A percentile compares a stretch with the other conserved stretches of the same genome.
These are phyloP conservation scores for Myoxocephalus aenaeus DNA, from an alignment of 2,797 vertebrate genomes.

Conservation along the genomic window DNA sequence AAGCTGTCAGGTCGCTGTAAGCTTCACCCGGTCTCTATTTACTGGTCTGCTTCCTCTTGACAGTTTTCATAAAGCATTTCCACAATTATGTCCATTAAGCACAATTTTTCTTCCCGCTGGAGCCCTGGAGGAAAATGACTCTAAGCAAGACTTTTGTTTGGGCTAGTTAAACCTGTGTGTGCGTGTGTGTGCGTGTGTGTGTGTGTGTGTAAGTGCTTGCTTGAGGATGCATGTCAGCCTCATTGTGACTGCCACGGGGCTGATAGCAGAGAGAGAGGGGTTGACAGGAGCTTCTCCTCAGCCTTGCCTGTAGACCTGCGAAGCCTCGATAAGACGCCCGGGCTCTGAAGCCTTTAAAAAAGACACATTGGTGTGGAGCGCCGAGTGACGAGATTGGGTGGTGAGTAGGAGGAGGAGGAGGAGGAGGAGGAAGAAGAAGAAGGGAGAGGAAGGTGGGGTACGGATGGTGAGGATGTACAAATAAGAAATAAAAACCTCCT, in stretches of 20 bases:
- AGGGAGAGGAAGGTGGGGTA: conserved; percentile 42
- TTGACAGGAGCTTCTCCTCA: conserved; percentile 74
- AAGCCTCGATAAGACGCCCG: conserved; percentile 80
- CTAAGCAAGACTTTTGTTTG: conserved; percentile 63
- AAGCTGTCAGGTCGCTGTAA: conserved; percentile 63
- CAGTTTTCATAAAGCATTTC: conserved; percentile 66
- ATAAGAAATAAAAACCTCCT: conserved; percentile 45
- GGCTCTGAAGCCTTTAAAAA: conserved; percentile 74
- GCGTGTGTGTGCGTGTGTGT: conserved; percentile 1
- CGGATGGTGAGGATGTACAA: conserved; percentile 39
- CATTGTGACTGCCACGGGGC: conserved; percentile 68
- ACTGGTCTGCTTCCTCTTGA: conserved; percentile 57
- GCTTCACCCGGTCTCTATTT: conserved; percentile 55
- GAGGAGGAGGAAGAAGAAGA: conserved; percentile 25
- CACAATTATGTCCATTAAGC: conserved; percentile 74
- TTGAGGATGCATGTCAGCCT: conserved; percentile 70
- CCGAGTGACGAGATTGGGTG: conserved; percentile 64
- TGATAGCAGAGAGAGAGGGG: conserved; percentile 66
- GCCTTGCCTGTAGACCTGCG: conserved; percentile 78
- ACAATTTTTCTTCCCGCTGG: conserved; percentile 52
- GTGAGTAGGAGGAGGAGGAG: conserved; percentile 48
- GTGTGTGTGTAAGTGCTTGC: conserved; percentile 40
- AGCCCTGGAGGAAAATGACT: conserved; percentile 54
- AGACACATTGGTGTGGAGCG: conserved; percentile 71
- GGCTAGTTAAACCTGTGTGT: conserved; percentile 56